Percentiles rank a stretch among this genome's conserved stretches.
These are phyloP conservation scores for Oenanthe melanoleuca DNA, from an alignment of 2,113 vertebrate species.

Conservation along the genomic window DNA sequence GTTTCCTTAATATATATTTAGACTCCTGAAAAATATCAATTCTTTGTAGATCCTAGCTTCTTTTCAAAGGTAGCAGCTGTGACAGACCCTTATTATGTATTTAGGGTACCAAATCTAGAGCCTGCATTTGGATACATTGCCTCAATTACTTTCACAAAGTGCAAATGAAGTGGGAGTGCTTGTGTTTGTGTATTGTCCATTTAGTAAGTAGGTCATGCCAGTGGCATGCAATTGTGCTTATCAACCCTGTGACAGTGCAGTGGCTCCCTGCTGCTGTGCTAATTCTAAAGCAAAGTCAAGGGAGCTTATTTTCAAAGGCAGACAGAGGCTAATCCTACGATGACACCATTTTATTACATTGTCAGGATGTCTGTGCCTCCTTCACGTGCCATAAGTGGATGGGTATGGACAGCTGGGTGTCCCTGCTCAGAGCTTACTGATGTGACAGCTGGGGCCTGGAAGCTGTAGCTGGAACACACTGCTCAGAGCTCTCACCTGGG, in stretches of 20 bases:
- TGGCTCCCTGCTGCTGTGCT: background rate
- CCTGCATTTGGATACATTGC: background rate
- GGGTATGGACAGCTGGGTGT: rapidly evolving
- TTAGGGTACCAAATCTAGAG: background rate
- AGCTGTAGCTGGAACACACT: background rate
- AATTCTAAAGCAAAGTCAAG: background rate
- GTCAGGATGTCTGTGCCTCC: background rate
- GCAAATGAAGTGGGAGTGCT: background rate
- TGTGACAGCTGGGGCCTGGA: background rate
- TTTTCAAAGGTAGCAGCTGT: background rate
- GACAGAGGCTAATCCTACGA: background rate
- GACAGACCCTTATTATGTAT: background rate
- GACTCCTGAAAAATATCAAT: background rate
- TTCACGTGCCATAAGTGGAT: rapidly evolving
- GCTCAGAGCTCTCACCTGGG: background rate
- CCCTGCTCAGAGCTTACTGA: background rate
- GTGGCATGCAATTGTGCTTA: background rate
- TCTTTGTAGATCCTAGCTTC: background rate
- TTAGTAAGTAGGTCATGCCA: background rate
- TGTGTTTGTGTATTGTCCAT: background rate
- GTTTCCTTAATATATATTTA: background rate
- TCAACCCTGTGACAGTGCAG: background rate
- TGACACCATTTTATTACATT: background rate
- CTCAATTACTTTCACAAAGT: background rate
- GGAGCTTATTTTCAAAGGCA: background rate